Evolutionary conservation across 2,113 vertebrate genomes (phyloP).

Genomic region (Gymnogyps californianus): DNA sequence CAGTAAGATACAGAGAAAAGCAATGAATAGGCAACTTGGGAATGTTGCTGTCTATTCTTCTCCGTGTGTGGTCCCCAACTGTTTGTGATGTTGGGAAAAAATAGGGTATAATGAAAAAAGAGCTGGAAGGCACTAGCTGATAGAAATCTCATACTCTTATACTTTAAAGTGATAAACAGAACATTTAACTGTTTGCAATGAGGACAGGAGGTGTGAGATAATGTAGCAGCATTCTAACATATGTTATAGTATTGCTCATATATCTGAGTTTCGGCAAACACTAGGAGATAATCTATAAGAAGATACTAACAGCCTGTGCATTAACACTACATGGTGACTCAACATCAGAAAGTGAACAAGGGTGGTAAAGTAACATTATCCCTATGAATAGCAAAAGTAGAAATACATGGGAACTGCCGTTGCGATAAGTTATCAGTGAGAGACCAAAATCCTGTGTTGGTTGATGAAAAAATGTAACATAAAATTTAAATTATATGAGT

Average conservation of each 20-base stretch:
- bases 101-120: neutral
- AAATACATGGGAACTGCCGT: neutral
- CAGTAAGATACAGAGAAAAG: neutral
- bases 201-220: slow-evolving; percentile 48
- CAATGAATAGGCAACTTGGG: neutral
- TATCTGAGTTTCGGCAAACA: slow-evolving; percentile 23
- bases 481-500: neutral
- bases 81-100: neutral
- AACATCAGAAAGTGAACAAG: neutral
- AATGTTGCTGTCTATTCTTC: neutral
- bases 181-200: slow-evolving; percentile 13
- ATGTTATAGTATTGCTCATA: slow-evolving; percentile 49
- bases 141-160: slow-evolving; percentile 9
- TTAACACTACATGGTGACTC: neutral
- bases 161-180: slow-evolving; percentile 33
- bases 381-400: neutral
- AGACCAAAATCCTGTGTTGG: neutral
- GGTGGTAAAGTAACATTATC: neutral
- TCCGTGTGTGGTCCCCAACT: neutral
- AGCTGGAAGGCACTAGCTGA: slow-evolving; percentile 29
- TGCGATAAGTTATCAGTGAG: neutral
- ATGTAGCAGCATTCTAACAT: slow-evolving; percentile 22
- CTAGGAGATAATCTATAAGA: neutral
- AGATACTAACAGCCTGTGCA: slow-evolving; percentile 7
- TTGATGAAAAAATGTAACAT: neutral